phyloP scores from a whole-genome alignment of 2,797 vertebrate genomes.

The Rhinella marina region DNA sequence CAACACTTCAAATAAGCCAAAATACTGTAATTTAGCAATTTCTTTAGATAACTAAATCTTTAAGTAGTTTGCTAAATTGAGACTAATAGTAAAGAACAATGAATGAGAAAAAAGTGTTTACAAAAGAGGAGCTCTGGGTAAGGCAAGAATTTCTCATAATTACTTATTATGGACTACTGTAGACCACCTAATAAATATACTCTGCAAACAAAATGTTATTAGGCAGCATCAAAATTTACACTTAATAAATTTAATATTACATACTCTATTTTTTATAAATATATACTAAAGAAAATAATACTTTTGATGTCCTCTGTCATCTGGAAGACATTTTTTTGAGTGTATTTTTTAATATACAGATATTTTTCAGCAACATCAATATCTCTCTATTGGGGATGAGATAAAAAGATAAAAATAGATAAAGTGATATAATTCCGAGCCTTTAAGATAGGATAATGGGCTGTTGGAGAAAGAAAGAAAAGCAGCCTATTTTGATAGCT shows the following conservation, averaged over 20 bases:
- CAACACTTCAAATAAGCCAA: not conserved
- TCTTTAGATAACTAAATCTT: not conserved
- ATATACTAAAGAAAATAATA: conserved; percentile 29
- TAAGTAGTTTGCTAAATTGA: not conserved
- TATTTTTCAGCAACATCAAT: conserved; percentile 38
- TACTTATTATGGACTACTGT: not conserved
- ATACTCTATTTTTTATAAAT: conserved; percentile 38
- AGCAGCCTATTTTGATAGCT: conserved; percentile 36
- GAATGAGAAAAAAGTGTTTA: not conserved
- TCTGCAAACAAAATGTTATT: not conserved
- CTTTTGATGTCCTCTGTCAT: conserved; percentile 37
- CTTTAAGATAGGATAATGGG: conserved; percentile 52
- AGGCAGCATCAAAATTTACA: not conserved
- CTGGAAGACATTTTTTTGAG: conserved; percentile 50
- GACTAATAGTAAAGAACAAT: not conserved
- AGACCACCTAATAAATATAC: not conserved
- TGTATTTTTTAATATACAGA: conserved; percentile 52
- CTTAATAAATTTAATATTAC: not conserved
- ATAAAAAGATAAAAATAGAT: conserved; percentile 35
- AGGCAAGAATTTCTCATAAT: not conserved
- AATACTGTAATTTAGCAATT: not conserved
- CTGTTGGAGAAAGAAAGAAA: conserved; percentile 34
- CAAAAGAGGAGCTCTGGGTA: not conserved
- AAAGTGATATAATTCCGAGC: conserved; percentile 45
- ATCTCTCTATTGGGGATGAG: conserved; percentile 16